Percentiles rank a stretch among this genome's conserved stretches.
These are phyloP conservation scores for Drosophila lacteicornis DNA, from an alignment of 1,140 invertebrate species.

Conservation along the genomic window DNA sequence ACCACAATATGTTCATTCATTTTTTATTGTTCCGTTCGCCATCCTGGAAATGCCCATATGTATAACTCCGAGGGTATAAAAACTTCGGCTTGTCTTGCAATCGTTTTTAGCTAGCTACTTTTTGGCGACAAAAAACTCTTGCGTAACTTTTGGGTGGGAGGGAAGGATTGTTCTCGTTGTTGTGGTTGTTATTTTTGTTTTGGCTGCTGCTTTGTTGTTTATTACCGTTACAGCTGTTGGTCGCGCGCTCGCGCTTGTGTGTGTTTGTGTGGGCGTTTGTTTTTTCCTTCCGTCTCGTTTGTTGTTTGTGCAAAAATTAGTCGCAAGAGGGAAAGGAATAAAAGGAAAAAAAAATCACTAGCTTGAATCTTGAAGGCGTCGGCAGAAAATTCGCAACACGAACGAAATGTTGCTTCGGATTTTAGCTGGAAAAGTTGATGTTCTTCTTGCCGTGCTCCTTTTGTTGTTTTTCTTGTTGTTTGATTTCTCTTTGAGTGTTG, in stretches of 20 bases:
- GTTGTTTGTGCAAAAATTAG: conserved; percentile 77
- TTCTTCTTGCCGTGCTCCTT: conserved; percentile 2
- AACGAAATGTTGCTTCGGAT: conserved; percentile 27
- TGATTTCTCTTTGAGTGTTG: conserved; percentile 52
- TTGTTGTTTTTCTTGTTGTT: conserved; percentile 17
- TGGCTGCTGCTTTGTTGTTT: conserved; percentile 63
- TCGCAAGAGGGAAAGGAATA: conserved; percentile 30
- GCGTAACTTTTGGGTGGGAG: conserved; percentile 41
- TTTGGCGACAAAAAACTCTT: conserved; percentile 74
- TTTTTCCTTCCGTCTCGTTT: conserved; percentile 20
- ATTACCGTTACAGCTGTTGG: conserved; percentile 76
- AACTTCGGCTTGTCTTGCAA: neutral
- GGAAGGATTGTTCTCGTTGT: conserved; percentile 21
- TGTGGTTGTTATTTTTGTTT: conserved; percentile 42
- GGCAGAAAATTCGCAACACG: conserved; percentile 45
- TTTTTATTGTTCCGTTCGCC: too few relatives aligned
- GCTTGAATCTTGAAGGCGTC: conserved; percentile 69
- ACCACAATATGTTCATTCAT: too few relatives aligned
- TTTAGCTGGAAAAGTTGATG: conserved; percentile 27
- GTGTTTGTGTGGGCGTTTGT: conserved; percentile 31
- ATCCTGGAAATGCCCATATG: too few relatives aligned
- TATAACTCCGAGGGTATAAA: neutral
- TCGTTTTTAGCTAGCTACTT: conserved; percentile 22
- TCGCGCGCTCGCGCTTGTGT: conserved; percentile 15
- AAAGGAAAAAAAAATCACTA: conserved; percentile 29